Conservation (phyloP, 1,140 invertebrate species). For the Streblospio benedicti region DNA sequence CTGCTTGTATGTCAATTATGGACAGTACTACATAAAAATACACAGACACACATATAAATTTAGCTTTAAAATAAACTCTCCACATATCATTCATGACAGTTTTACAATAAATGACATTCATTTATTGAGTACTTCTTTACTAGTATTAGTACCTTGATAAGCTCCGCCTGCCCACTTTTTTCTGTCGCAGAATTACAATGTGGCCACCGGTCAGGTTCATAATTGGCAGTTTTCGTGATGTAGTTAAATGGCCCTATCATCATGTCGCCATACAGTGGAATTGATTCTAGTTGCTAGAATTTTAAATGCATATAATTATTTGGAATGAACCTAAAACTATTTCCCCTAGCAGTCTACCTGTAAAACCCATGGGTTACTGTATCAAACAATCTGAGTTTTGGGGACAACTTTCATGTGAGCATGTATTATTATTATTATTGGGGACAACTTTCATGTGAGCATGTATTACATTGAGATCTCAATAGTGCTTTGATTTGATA, state of each 20-base stretch:
- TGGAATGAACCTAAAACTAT: background rate
- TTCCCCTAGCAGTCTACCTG: background rate
- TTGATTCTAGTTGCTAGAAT: conserved; percentile 8
- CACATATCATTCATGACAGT: too few species aligned
- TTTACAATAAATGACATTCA: too few species aligned
- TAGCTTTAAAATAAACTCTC: too few species aligned
- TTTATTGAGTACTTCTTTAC: too few species aligned
- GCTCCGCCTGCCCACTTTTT: conserved; percentile 54
- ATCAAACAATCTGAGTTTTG: background rate
- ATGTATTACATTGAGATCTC: conserved; percentile 12
- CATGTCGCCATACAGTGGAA: conserved; percentile 18
- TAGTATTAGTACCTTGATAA: conserved; percentile 5
- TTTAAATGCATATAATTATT: background rate
- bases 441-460: conserved; percentile 19
- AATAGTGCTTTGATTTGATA: background rate
- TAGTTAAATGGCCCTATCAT: conserved; percentile 77
- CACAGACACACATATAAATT: too few species aligned
- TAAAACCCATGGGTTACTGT: background rate
- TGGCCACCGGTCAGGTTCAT: conserved; percentile 87
- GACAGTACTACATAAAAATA: too few species aligned
- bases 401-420: background rate
- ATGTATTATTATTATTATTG: background rate
- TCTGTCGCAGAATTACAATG: conserved; percentile 59
- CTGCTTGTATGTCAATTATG: too few species aligned
- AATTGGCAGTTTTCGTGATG: conserved; percentile 89